Conservation (phyloP, 2,113 vertebrate genomes). For the Kryptolebias marmoratus region DNA sequence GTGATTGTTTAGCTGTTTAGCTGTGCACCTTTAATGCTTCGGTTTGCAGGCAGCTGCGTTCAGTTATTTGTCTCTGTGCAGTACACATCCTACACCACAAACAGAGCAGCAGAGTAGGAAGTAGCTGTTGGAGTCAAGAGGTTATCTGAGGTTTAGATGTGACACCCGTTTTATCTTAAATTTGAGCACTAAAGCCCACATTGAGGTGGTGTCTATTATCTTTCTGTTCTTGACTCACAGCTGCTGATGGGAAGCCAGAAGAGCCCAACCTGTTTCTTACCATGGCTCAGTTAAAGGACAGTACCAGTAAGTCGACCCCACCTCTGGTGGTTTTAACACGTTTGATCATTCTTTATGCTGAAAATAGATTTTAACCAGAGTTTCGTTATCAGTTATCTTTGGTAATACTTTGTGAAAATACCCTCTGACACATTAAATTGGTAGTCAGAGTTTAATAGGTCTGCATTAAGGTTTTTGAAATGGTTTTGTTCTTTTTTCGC, state of each 20-base stretch:
- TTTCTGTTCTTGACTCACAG: conserved; percentile 30
- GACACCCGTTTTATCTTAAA: neutral
- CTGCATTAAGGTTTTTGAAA: neutral
- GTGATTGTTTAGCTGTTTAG: neutral
- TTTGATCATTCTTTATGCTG: conserved; percentile 1
- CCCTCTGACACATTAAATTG: neutral
- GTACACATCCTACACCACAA: accelerated
- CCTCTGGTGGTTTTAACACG: neutral
- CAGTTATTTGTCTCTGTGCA: neutral
- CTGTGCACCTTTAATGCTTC: accelerated
- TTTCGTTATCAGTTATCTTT: neutral
- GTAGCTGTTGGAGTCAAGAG: neutral
- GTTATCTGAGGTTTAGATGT: neutral
- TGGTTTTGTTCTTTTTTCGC: conserved; percentile 20
- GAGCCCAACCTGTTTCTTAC: conserved; percentile 68
- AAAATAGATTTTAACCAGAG: neutral
- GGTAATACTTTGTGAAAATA: conserved; percentile 10
- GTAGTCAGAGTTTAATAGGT: neutral
- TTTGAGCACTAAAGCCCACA: neutral
- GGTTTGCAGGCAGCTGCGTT: neutral
- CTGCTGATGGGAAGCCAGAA: conserved; percentile 8
- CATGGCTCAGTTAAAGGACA: conserved; percentile 59
- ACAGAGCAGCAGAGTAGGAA: neutral
- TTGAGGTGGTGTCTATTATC: neutral
- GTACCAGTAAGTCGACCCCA: conserved; percentile 37